Percentiles rank a stretch among this genome's conserved stretches.
phyloP scores from a whole-genome alignment of 2,113 vertebrate species.

The Oryzias woworae region DNA sequence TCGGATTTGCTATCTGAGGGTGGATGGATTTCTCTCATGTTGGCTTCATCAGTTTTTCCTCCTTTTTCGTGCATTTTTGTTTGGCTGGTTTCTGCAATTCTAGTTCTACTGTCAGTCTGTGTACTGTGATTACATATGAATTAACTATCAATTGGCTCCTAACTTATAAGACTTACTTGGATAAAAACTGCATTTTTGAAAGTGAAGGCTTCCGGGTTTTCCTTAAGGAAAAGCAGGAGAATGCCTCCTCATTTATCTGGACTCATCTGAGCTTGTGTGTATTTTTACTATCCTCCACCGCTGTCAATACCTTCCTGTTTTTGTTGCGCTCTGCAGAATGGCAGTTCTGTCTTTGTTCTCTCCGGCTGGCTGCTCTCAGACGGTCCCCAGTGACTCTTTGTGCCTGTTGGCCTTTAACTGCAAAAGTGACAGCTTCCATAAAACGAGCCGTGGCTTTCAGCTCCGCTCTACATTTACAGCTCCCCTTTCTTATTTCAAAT shows the following conservation, averaged over 20 bases:
- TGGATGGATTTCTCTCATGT: neutral
- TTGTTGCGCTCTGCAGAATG: slow-evolving; percentile 29
- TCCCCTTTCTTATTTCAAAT: slow-evolving; percentile 1
- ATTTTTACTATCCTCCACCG: too few relatives aligned
- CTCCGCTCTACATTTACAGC: slow-evolving; percentile 8
- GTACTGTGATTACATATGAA: too few relatives aligned
- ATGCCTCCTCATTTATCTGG: neutral
- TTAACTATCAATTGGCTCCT: too few relatives aligned
- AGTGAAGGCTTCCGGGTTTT: too few relatives aligned
- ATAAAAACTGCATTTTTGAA: too few relatives aligned
- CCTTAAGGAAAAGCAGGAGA: too few relatives aligned
- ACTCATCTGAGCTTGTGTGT: neutral
- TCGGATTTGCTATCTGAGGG: neutral
- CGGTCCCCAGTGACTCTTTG: slow-evolving; percentile 10
- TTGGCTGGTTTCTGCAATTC: too few relatives aligned
- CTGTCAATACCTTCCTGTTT: neutral
- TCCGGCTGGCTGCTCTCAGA: slow-evolving; percentile 30
- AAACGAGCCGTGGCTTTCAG: slow-evolving; percentile 48
- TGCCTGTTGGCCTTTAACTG: slow-evolving; percentile 56
- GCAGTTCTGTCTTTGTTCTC: slow-evolving; percentile 27
- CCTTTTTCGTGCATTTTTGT: too few relatives aligned
- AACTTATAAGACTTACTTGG: too few relatives aligned
- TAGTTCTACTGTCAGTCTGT: too few relatives aligned
- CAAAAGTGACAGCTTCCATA: slow-evolving; percentile 41
- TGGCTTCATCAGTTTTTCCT: too few relatives aligned